Percentiles rank a stretch among this genome's conserved stretches.
Conservation (phyloP, 1,140 invertebrate species). For the Drosophila pectinifera region DNA sequence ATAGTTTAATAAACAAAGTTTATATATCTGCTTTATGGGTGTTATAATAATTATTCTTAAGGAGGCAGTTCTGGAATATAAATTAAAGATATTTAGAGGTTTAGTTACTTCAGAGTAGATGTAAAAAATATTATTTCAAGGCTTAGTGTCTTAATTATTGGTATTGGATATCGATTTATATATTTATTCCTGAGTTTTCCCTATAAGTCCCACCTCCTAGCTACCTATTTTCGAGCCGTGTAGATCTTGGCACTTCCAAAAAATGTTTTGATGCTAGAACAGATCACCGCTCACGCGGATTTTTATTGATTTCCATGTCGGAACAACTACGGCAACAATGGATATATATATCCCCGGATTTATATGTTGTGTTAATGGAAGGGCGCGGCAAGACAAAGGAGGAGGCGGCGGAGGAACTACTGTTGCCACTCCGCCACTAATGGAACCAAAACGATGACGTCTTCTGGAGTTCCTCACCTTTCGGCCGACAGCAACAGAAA, state of each 20-base stretch:
- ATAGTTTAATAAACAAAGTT: too few species aligned
- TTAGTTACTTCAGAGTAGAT: background rate
- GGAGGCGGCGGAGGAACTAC: constrained; percentile 33
- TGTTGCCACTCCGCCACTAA: constrained; percentile 67
- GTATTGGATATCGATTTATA: too few species aligned
- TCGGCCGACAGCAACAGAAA: constrained; percentile 26
- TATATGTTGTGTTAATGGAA: constrained; percentile 73
- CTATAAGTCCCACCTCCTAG: background rate
- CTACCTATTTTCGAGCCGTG: constrained; percentile 2
- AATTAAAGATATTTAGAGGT: background rate
- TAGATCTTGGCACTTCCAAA: constrained; percentile 32
- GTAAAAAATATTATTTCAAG: background rate
- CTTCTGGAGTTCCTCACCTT: constrained; percentile 56
- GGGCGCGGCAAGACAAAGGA: constrained; percentile 55
- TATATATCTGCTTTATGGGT: too few species aligned
- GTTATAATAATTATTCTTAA: too few species aligned
- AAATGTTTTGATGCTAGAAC: constrained; percentile 13
- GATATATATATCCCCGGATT: constrained; percentile 15
- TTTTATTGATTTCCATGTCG: constrained; percentile 77
- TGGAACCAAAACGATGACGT: constrained; percentile 67
- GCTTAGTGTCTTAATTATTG: background rate
- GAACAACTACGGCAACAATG: constrained; percentile 54
- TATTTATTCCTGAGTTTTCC: background rate
- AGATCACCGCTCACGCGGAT: constrained; percentile 70
- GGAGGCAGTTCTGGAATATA: too few species aligned